Base-by-base conservation (phyloP, 2,888 invertebrate genomes). In the Carterocephalus palaemon region DNA sequence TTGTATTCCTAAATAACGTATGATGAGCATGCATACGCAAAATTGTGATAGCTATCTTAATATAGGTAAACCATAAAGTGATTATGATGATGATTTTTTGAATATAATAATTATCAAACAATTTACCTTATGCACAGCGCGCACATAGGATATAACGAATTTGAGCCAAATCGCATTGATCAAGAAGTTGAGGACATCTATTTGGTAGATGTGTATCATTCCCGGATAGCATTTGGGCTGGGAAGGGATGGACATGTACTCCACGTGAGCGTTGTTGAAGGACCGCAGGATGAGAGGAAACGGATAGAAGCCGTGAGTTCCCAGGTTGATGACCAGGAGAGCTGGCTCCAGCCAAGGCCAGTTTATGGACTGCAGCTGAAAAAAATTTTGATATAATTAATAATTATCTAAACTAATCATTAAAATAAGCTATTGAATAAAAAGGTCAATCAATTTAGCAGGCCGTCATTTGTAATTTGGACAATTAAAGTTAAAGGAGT, bases 221-320 rank as follows among this genome's bases (percentile, higher is more conserved):
- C 78, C 81, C 7, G 76, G 75, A 32, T 77, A 81, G 56, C 82
- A 82, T 7, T 48, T 63, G 0, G 68, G 65, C 1, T 62, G 49
- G 0, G 57, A 26, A 0, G 61, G 19, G 0, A 64, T 51, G 0
- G 62, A 56, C 53, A 69, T 61, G 38, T 67, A 63, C 23, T 75
- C 67, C 5, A 71, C 53, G 15, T 69, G 70, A 5, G 59, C 54
- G 41, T 58, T 62, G 54, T 63, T 64, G 41, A 67, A 66, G 34
- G 58, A 64, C 16, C 60, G 57, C 47, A 73, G 58, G 46, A 71
- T 60, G 2, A 73, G 50, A 1, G 80, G 80, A 55, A 73, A 75
- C 0, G 77, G 76, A 51, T 75, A 76, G 59, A 81, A 78, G 38
- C 81, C 80, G 38, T 81, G 81, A 9, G 75, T 78, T n/a, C 82